phyloP scores from a whole-genome alignment of 1,140 invertebrate genomes.

The Trichonephila inaurata region DNA sequence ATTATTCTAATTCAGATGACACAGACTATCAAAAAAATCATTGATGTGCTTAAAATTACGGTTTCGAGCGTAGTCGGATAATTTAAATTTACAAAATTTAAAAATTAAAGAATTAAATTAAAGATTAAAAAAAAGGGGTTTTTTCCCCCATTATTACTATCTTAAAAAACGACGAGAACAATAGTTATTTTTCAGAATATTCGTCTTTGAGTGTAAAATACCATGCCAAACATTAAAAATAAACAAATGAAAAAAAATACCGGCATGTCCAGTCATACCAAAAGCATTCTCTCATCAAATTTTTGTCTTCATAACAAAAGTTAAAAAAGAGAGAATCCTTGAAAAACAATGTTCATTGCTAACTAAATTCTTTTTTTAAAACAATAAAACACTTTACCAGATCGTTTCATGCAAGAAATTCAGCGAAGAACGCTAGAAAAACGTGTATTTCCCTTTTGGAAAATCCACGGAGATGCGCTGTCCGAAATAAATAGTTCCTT shows the following conservation, averaged over 20 bases:
- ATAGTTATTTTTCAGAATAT: no score
- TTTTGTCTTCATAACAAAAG: neutral
- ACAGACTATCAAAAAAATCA: no score
- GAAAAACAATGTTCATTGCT: neutral
- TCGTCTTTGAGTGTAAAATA: neutral
- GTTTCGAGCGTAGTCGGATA: no score
- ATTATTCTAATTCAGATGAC: no score
- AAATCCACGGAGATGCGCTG: neutral
- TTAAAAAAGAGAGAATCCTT: neutral
- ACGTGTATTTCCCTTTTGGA: constrained; percentile 9
- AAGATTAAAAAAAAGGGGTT: no score
- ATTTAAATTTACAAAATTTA: no score
- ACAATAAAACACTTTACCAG: constrained; percentile 62
- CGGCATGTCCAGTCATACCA: neutral
- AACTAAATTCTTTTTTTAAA: neutral
- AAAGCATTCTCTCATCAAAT: neutral
- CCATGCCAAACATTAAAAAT: neutral
- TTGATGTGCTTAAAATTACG: no score
- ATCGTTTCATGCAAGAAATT: constrained; percentile 12
- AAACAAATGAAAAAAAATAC: neutral
- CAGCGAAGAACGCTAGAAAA: neutral
- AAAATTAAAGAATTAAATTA: no score
- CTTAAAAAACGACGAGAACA: no score
- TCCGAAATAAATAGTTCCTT: neutral
- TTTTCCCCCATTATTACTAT: no score